Base-by-base conservation (phyloP, 2,888 invertebrate genomes). In the Caenorhabditis parvicauda region DNA sequence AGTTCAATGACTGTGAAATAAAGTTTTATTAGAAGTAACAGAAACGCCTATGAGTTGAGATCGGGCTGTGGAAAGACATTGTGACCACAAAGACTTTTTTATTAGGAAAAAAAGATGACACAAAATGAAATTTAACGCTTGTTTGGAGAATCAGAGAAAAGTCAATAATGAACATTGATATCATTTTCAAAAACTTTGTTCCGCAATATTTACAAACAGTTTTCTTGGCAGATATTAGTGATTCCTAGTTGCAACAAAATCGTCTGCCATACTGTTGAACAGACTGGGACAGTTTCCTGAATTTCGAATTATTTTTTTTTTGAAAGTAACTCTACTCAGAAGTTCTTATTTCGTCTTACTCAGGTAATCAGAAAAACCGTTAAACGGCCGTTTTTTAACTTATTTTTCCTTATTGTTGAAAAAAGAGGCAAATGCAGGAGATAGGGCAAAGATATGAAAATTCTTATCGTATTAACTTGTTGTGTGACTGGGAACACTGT, bases 251-350 rank as follows among this genome's bases (percentile, higher is more conserved):
- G 57, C 54, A 7, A 70, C 70, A 46, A 67, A 70, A 14, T 59
- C 54, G 29, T 70, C 64, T 29, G 70, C 50, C 27, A 70, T 47
- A 22, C 61, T 64, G 45, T 59, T 66, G 58, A 70, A 70, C n/a
- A 70, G 37, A 35, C 50, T 54, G 17, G 70, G 67, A 41, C 70
- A 70, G 3, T 55, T 65, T 32, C 70, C 70, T 62, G 25, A 14
- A 64, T 39, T 7, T 12, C 29, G 21, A 2, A 17, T 37, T 17
- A 25, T 32, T 38, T 39, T 28, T 28, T 41, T 32, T 32, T 32
- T n/a, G n/a, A n/a, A n/a, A n/a, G n/a, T n/a, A n/a, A n/a, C n/a
- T n/a, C n/a, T n/a, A n/a, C n/a, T n/a, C n/a, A n/a, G n/a, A n/a
- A n/a, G n/a, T n/a, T n/a, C n/a, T n/a, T n/a, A n/a, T n/a, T n/a